Base-by-base conservation (phyloP, 2,113 vertebrate genomes). In the Dicrurus megarhynchus region DNA sequence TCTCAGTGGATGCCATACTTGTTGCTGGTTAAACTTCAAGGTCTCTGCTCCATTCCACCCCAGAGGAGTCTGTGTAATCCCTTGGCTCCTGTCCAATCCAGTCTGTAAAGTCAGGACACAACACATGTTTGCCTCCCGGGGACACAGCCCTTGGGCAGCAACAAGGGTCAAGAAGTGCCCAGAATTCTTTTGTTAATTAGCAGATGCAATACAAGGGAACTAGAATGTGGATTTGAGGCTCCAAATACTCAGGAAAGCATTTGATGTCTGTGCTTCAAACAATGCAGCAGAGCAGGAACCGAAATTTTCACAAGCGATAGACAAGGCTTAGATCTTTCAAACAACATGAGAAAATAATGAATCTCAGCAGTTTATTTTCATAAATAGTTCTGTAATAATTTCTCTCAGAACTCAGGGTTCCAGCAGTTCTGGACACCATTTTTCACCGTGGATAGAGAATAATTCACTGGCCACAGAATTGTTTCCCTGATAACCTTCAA, bases 161-260 rank as follows among this genome's bases (percentile, higher is more conserved):
- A 8, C 16, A 65, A 71, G 37, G 70, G 78, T 65, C 91, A 82
- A 1, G 3, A 69, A 93, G 65, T 46, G 49, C 84, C 63, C 81
- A 89, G 89, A 69, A 91, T 91, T 91, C 69, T 46, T 96, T 60
- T 67, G n/a, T 23, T 87, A 82, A 83, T 76, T 64, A 85, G 67
- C 26, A 57, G 57, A 89, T 28, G 26, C 23, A 56, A 33, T 13
- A 41, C 59, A 80, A 80, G 50, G 28, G 47, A 71, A 37, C n/a
- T 27, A 78, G n/a, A 93, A 71, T 9, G 16, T 28, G 9, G 50
- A 80, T 93, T 44, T 85, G 37, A 93, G 61, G 53, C 41, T 93
- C 24, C 32, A 65, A 69, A 65, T 61, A 60, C 57, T 65, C 67
- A 59, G 42, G 49, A 64, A 37, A 85, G 33, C 3, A 47, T 80